Conservation (phyloP, 2,888 invertebrate species). For the Dorcus parallelipipedus region DNA sequence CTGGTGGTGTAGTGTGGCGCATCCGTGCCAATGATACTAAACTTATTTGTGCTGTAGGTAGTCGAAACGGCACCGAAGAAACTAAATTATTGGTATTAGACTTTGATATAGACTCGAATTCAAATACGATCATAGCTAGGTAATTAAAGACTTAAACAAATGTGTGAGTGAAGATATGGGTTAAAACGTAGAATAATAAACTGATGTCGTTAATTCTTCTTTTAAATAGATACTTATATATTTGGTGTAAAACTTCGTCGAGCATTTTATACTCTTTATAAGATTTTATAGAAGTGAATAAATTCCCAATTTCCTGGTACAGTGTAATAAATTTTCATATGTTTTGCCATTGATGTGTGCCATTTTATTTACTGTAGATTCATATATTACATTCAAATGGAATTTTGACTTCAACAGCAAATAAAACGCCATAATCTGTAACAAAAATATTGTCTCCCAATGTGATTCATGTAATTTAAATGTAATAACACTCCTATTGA, state of each 20-base stretch:
- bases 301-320: too few species aligned
- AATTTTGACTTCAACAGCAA: too few species aligned
- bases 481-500: too few species aligned
- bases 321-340: too few species aligned
- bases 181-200: slow-evolving; percentile 7
- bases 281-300: too few species aligned
- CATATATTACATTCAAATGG: too few species aligned
- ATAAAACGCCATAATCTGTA: too few species aligned
- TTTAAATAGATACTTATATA: neutral
- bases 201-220: slow-evolving; percentile 12
- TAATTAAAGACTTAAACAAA: slow-evolving; percentile 24
- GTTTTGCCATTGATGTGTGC: too few species aligned
- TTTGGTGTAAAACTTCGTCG: neutral
- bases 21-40: slow-evolving; percentile 94
- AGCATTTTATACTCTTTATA: neutral
- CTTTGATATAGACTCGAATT: slow-evolving; percentile 75
- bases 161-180: slow-evolving; percentile 5
- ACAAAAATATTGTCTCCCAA: too few species aligned
- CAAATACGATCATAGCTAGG: slow-evolving; percentile 25
- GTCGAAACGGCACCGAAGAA: slow-evolving; percentile 97
- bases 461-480: too few species aligned
- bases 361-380: too few species aligned
- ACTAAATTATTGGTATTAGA: slow-evolving; percentile 96
- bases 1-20: slow-evolving; percentile 98
- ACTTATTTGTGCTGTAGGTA: slow-evolving; percentile 97